Percentiles rank a stretch among this genome's conserved stretches.
Evolutionary conservation across 1,140 invertebrate genomes (phyloP).

Genomic region (Hypothenemus hampei): DNA sequence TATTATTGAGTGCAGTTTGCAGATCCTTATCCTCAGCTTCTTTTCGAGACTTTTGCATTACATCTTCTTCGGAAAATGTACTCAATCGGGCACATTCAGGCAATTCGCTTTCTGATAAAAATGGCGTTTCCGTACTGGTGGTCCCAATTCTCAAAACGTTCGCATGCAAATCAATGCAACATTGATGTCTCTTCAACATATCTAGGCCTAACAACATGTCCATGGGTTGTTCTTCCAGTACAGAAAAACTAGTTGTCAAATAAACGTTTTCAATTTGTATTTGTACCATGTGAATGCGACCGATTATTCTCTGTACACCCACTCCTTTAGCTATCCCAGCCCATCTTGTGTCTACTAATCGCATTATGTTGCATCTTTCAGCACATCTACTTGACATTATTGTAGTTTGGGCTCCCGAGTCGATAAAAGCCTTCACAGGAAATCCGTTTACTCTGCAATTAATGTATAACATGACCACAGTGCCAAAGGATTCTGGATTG

Average conservation of each 20-base stretch:
- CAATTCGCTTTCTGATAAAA: slow-evolving; percentile 82
- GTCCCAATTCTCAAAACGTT: slow-evolving; percentile 93
- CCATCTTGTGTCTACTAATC: slow-evolving; percentile 91
- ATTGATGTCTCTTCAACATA: slow-evolving; percentile 96
- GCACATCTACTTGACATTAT: slow-evolving; percentile 92
- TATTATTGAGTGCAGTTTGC: slow-evolving; percentile 57
- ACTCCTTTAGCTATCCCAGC: slow-evolving; percentile 94
- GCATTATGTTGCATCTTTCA: slow-evolving; percentile 92
- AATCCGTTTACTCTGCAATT: slow-evolving; percentile 93
- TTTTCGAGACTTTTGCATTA: slow-evolving; percentile 49
- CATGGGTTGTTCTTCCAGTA: slow-evolving; percentile 97
- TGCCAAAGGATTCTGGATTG: slow-evolving; percentile 96
- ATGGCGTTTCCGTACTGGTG: slow-evolving; percentile 86
- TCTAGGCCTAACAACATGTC: slow-evolving; percentile 97
- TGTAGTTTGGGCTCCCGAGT: slow-evolving; percentile 91
- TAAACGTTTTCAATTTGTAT: slow-evolving; percentile 93
- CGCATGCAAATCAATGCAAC: slow-evolving; percentile 87
- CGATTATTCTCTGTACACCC: slow-evolving; percentile 93
- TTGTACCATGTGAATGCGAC: slow-evolving; percentile 94
- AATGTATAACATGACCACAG: slow-evolving; percentile 96
- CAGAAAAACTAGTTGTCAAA: slow-evolving; percentile 93
- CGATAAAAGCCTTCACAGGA: slow-evolving; percentile 96
- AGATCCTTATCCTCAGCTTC: slow-evolving; percentile 59
- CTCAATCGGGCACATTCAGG: slow-evolving; percentile 52
- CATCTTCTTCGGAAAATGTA: slow-evolving; percentile 39